A percentile compares a stretch with the other conserved stretches of the same genome.
Evolutionary conservation across 1,140 invertebrate species (phyloP).

Genomic region (Pogonus chalceus): DNA sequence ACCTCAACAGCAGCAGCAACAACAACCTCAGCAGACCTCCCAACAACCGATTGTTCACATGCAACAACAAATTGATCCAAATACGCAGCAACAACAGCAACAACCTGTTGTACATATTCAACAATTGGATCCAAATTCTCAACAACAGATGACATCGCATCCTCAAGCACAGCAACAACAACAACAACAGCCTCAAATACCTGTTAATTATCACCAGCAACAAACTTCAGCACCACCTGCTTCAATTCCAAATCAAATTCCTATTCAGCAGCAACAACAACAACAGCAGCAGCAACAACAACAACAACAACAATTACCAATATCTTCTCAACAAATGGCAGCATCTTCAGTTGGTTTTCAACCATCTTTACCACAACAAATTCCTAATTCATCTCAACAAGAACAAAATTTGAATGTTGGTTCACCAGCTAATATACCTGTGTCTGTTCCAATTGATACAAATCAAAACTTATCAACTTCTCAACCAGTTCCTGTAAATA

Average conservation of each 20-base stretch:
- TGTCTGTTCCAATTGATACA: not conserved
- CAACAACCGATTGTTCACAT: slow-evolving; percentile 15
- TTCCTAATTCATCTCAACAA: too few species aligned
- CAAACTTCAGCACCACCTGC: slow-evolving; percentile 4
- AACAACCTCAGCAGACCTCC: slow-evolving; percentile 18
- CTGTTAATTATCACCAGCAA: slow-evolving; percentile 13
- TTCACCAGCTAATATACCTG: not conserved
- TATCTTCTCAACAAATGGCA: not conserved
- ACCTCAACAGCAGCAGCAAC: slow-evolving; percentile 27
- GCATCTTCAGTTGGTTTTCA: too few species aligned
- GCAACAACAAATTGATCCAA: slow-evolving; percentile 15
- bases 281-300: slow-evolving; percentile 20
- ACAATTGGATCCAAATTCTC: slow-evolving; percentile 13
- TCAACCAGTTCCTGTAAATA: too few species aligned
- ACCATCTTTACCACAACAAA: too few species aligned
- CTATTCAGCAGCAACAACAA: slow-evolving; percentile 15
- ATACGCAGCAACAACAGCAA: slow-evolving; percentile 15
- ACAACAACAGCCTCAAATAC: slow-evolving; percentile 13
- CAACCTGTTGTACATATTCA: slow-evolving; percentile 20
- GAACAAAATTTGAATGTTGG: too few species aligned
- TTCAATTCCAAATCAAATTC: slow-evolving; percentile 17
- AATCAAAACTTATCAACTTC: not conserved
- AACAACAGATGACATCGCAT: slow-evolving; percentile 14
- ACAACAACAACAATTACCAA: slow-evolving; percentile 7
- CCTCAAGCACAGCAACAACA: slow-evolving; percentile 12